These are phyloP conservation scores for Lithodes maja DNA, from an alignment of 2,888 invertebrate species.

Conservation along the genomic window DNA sequence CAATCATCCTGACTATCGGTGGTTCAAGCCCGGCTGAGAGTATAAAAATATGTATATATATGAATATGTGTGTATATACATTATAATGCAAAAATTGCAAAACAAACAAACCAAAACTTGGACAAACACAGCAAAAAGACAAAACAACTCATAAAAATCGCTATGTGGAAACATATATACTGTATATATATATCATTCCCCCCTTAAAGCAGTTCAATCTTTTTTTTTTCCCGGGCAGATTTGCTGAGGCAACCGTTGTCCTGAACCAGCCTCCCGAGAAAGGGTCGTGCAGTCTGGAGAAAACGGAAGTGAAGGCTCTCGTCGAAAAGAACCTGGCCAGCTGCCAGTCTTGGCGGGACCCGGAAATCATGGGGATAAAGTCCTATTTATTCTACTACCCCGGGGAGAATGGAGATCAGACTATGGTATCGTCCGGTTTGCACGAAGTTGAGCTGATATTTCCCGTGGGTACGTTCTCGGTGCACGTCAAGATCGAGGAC, in stretches of 20 bases:
- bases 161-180: no score
- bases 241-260: constrained; percentile 27
- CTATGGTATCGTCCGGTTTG: constrained; percentile 30
- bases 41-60: no score
- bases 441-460: constrained; percentile 22
- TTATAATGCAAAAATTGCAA: no score
- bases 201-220: no score
- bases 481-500: constrained; percentile 36
- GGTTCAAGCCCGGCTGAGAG: no score
- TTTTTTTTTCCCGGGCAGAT: constrained; percentile 25
- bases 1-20: no score
- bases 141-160: no score
- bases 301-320: neutral
- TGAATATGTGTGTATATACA: no score
- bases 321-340: neutral
- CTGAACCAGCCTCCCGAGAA: constrained; percentile 35
- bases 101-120: no score
- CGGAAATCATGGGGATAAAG: constrained; percentile 39
- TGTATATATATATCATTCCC: no score
- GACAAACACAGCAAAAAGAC: no score
- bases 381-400: constrained; percentile 46
- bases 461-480: constrained; percentile 35
- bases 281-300: constrained; percentile 10
- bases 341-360: constrained; percentile 50
- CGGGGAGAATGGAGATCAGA: neutral